Conservation (phyloP, 2,888 invertebrate species). For the Mesorhabditis sp. region DNA sequence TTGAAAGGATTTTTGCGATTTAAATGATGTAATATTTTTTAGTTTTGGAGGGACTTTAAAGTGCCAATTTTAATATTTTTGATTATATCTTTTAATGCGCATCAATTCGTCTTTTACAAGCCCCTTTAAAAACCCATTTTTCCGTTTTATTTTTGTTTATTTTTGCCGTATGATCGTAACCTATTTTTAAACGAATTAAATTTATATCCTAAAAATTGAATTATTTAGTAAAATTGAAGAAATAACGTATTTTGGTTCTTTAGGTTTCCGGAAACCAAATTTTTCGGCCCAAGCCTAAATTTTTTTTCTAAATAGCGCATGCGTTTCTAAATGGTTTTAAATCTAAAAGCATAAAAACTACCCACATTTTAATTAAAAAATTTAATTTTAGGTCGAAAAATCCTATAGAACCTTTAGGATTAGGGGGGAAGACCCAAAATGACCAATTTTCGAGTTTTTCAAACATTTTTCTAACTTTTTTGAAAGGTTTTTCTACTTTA, state of each 20-base stretch:
- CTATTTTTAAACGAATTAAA: too few species aligned
- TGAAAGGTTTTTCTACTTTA: too few species aligned
- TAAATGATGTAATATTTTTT: too few species aligned
- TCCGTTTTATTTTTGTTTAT: not conserved
- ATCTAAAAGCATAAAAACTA: too few species aligned
- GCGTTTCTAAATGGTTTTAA: not conserved
- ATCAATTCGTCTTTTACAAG: not conserved
- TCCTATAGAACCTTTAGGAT: too few species aligned
- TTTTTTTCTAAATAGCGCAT: not conserved
- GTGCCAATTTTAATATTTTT: not conserved
- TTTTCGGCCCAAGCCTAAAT: not conserved
- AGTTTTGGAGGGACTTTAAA: too few species aligned
- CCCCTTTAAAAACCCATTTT: not conserved
- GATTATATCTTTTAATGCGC: not conserved
- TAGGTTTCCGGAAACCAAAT: not conserved
- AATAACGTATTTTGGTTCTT: not conserved
- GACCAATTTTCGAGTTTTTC: too few species aligned
- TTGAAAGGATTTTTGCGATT: too few species aligned
- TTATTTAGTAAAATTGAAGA: not conserved
- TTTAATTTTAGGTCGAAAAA: too few species aligned
- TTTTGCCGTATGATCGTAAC: not conserved
- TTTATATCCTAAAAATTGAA: not conserved
- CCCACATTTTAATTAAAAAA: too few species aligned
- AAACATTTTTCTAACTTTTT: too few species aligned
- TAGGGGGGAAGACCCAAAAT: too few species aligned